phyloP scores from a whole-genome alignment of 2,888 invertebrate genomes.

The Carpatolechia fugitivella region DNA sequence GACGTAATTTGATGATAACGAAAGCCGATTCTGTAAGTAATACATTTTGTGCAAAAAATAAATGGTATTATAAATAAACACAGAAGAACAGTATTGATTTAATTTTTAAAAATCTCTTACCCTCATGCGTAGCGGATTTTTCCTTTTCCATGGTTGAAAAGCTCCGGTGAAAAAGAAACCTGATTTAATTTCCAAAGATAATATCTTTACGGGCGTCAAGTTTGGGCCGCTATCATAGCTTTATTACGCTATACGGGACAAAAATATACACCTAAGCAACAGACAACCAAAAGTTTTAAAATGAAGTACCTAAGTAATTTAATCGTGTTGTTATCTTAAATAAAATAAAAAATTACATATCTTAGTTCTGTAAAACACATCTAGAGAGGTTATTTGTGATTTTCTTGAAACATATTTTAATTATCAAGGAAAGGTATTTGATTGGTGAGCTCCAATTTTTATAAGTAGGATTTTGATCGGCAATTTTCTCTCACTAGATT shows the following conservation, averaged over 20 bases:
- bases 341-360: too few species aligned
- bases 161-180: conserved; percentile 5
- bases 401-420: too few species aligned
- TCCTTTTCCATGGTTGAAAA: conserved; percentile 7
- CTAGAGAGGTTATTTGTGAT: too few species aligned
- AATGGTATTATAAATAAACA: background rate
- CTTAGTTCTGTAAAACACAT: too few species aligned
- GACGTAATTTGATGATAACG: too few species aligned
- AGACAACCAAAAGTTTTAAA: too few species aligned
- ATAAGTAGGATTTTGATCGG: too few species aligned
- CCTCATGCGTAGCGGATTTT: background rate
- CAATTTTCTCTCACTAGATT: too few species aligned
- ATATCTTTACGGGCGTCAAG: background rate
- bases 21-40: background rate
- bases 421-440: too few species aligned
- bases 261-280: background rate
- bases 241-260: background rate
- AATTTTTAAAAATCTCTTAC: background rate
- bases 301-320: too few species aligned
- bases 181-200: conserved; percentile 2
- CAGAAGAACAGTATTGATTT: background rate
- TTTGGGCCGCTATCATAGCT: background rate
- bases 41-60: background rate
- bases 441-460: too few species aligned
- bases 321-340: too few species aligned